Conservation (phyloP, 2,888 invertebrate species). For the Heliconius cydno region DNA sequence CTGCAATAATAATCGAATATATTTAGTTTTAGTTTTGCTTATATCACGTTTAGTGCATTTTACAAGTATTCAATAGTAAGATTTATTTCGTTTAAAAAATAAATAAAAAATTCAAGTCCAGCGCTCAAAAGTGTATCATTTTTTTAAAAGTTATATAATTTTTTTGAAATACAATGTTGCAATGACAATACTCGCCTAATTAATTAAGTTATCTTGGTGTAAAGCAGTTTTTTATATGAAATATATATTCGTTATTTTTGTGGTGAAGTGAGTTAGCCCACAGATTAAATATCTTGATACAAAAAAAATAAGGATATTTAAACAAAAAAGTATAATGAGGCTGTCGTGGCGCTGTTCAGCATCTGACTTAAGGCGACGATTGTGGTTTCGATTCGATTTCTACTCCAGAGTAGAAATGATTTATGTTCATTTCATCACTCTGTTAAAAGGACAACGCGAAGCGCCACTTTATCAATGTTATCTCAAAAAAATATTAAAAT, state of each 20-base stretch:
- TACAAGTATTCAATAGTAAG: constrained; percentile 6
- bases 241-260: neutral
- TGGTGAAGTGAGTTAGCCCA: neutral
- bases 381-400: too few relatives aligned
- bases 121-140: constrained; percentile 29
- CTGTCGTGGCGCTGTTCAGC: too few relatives aligned
- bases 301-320: too few relatives aligned
- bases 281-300: too few relatives aligned
- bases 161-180: constrained; percentile 1
- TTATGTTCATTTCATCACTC: too few relatives aligned
- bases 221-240: constrained; percentile 10
- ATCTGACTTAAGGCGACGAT: too few relatives aligned
- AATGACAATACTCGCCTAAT: constrained; percentile 22
- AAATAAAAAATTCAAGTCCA: constrained; percentile 16
- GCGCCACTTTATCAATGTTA: too few relatives aligned
- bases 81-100: neutral
- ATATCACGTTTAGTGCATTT: constrained; percentile 26
- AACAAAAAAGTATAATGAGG: too few relatives aligned
- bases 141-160: neutral
- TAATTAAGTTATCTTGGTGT: constrained; percentile 7
- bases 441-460: too few relatives aligned
- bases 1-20: constrained; percentile 39
- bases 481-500: too few relatives aligned
- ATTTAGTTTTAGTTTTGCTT: constrained; percentile 29
- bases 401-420: too few relatives aligned